Evolutionary conservation across 1,140 invertebrate species (phyloP).

Genomic region (Megalopta genalis): DNA sequence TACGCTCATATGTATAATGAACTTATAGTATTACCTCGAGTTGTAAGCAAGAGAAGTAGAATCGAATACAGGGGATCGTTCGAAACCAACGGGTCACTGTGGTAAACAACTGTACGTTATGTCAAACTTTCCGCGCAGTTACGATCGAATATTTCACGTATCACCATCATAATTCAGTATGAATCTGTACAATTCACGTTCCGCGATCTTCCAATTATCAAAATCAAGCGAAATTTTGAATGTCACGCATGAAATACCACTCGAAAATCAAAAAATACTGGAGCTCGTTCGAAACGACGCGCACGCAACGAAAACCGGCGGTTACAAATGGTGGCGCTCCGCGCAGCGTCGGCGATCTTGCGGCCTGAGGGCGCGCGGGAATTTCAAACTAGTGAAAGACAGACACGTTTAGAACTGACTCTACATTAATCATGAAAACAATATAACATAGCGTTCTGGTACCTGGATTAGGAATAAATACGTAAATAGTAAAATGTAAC

Average conservation of each 20-base stretch:
- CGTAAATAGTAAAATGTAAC: no score
- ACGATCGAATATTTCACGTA: not conserved
- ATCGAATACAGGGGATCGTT: not conserved
- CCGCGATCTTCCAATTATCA: no score
- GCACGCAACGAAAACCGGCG: not conserved
- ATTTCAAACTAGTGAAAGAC: not conserved
- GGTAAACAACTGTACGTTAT: not conserved
- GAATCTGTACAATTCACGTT: not conserved
- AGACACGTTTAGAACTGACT: no score
- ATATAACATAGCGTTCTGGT: no score
- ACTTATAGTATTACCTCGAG: not conserved
- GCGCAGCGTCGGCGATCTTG: not conserved
- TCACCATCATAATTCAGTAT: not conserved
- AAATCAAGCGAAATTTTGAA: not conserved
- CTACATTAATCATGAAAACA: no score
- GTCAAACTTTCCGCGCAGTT: not conserved
- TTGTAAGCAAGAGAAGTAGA: not conserved
- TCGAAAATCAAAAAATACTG: not conserved
- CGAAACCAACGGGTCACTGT: not conserved
- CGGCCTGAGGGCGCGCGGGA: not conserved
- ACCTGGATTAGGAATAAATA: no score
- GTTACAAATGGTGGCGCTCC: no score
- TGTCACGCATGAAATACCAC: not conserved
- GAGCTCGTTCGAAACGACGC: not conserved
- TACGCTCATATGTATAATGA: not conserved